Evolutionary conservation across 2,113 vertebrate species (phyloP).

Genomic region (Cygnus buccinator): DNA sequence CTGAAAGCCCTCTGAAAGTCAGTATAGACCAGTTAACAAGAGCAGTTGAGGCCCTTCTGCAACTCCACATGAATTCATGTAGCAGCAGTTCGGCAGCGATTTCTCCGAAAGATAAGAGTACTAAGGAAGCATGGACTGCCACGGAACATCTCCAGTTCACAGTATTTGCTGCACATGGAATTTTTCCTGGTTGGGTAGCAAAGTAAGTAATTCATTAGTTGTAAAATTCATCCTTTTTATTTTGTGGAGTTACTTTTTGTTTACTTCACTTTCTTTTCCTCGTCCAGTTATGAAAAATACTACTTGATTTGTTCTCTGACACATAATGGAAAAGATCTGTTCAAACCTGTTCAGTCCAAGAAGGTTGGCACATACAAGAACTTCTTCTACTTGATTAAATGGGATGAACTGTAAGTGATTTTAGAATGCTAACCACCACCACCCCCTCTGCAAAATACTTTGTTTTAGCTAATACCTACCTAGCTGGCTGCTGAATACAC

Average conservation of each 20-base stretch:
- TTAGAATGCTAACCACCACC: neutral
- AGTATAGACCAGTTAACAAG: constrained; percentile 82
- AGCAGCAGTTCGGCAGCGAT: constrained; percentile 34
- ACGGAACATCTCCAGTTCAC: constrained; percentile 95
- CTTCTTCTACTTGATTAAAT: constrained; percentile 98
- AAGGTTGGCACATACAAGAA: constrained; percentile 95
- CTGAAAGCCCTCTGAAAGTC: constrained; percentile 81
- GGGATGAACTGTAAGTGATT: constrained; percentile 95
- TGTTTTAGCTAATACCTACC: neutral
- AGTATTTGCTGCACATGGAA: constrained; percentile 91
- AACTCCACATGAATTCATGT: constrained; percentile 84
- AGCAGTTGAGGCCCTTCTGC: constrained; percentile 88
- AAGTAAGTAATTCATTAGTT: constrained; percentile 81
- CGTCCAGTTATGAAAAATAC: constrained; percentile 94
- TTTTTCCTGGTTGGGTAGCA: constrained; percentile 89
- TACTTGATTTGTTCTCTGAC: constrained; percentile 92
- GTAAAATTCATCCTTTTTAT: neutral
- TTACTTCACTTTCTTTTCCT: neutral
- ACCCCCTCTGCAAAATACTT: neutral
- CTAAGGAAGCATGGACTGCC: constrained; percentile 87
- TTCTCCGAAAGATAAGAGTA: constrained; percentile 52
- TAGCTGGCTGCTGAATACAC: neutral
- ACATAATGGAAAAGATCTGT: constrained; percentile 93
- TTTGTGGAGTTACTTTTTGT: neutral
- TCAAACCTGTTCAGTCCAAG: constrained; percentile 97